A percentile compares a stretch with the other conserved stretches of the same genome.
Conservation (phyloP, 92 coral and sea anemone species). For the Palythoa grandis region DNA sequence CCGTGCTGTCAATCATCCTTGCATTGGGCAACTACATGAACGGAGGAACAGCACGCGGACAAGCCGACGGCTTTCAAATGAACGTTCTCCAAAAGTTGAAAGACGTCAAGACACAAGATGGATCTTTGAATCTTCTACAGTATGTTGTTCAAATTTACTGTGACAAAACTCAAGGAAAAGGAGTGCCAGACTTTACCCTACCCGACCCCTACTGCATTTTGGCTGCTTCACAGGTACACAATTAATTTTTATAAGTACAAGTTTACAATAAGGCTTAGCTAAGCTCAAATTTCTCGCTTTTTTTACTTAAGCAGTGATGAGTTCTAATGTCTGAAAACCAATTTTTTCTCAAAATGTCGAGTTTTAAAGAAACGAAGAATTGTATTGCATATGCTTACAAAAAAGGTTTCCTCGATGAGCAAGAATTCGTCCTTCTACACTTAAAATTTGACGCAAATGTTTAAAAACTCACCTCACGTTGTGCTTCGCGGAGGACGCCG, state of each 20-base stretch:
- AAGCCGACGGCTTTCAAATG: slow-evolving; percentile 96
- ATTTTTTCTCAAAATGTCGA: too few relatives aligned
- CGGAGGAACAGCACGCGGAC: slow-evolving; percentile 96
- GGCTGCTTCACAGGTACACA: slow-evolving; percentile 89
- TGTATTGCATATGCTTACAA: too few relatives aligned
- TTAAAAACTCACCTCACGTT: too few relatives aligned
- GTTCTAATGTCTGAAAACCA: too few relatives aligned
- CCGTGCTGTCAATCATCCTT: slow-evolving; percentile 78
- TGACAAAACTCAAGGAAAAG: slow-evolving; percentile 62
- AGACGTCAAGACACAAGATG: slow-evolving; percentile 95
- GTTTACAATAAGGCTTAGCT: neutral
- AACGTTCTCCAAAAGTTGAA: slow-evolving; percentile 78
- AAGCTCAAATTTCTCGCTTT: too few relatives aligned
- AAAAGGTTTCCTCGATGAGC: too few relatives aligned
- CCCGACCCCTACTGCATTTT: slow-evolving; percentile 90
- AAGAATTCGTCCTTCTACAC: too few relatives aligned
- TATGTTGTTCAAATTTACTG: slow-evolving; percentile 87
- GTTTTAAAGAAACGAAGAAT: too few relatives aligned
- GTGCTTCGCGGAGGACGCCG: too few relatives aligned
- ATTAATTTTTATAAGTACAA: neutral
- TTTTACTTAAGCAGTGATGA: too few relatives aligned
- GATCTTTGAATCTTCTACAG: slow-evolving; percentile 81
- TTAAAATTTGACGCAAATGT: too few relatives aligned
- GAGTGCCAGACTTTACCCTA: slow-evolving; percentile 76
- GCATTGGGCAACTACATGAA: slow-evolving; percentile 98